A percentile compares a stretch with the other conserved stretches of the same genome.
Evolutionary conservation across 2,797 vertebrate species (phyloP).

Genomic region (Xenops minutus): DNA sequence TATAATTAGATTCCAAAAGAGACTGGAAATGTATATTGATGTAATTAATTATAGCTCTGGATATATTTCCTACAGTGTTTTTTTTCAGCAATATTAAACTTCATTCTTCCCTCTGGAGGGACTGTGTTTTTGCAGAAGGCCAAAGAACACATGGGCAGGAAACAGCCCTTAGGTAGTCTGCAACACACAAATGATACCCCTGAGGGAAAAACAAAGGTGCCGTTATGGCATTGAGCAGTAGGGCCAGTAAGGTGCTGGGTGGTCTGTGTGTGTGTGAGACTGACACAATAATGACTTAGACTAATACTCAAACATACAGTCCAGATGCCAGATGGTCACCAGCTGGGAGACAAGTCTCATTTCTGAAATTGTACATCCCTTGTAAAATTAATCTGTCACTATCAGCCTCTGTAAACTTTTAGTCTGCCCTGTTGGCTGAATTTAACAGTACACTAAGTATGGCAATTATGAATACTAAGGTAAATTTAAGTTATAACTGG

Average conservation of each 20-base stretch:
- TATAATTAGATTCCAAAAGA: slow-evolving; percentile 37
- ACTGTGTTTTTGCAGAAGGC: slow-evolving; percentile 17
- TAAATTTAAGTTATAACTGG: slow-evolving; percentile 2
- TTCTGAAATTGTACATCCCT: slow-evolving; percentile 51
- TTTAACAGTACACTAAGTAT: neutral
- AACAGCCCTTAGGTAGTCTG: slow-evolving; percentile 41
- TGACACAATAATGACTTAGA: slow-evolving; percentile 72
- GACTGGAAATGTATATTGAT: slow-evolving; percentile 35
- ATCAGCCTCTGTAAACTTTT: slow-evolving; percentile 44
- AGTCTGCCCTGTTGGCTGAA: slow-evolving; percentile 17
- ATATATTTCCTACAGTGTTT: slow-evolving; percentile 10
- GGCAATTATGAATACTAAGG: neutral
- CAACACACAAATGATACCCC: slow-evolving; percentile 41
- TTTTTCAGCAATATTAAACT: neutral
- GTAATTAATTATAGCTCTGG: slow-evolving; percentile 46
- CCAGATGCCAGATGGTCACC: slow-evolving; percentile 73
- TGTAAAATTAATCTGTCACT: slow-evolving; percentile 40
- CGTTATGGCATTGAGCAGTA: slow-evolving; percentile 53
- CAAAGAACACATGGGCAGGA: slow-evolving; percentile 14
- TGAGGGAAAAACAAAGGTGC: slow-evolving; percentile 70
- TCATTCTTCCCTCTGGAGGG: neutral
- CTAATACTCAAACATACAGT: slow-evolving; percentile 64
- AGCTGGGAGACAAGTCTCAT: slow-evolving; percentile 73
- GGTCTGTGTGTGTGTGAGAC: slow-evolving; percentile 68
- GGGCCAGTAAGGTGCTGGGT: slow-evolving; percentile 69